Evolutionary conservation across 2,888 invertebrate genomes (phyloP), one percentile per base, ranked within the genome.

Genomic region (Cheilosia pagana): DNA sequence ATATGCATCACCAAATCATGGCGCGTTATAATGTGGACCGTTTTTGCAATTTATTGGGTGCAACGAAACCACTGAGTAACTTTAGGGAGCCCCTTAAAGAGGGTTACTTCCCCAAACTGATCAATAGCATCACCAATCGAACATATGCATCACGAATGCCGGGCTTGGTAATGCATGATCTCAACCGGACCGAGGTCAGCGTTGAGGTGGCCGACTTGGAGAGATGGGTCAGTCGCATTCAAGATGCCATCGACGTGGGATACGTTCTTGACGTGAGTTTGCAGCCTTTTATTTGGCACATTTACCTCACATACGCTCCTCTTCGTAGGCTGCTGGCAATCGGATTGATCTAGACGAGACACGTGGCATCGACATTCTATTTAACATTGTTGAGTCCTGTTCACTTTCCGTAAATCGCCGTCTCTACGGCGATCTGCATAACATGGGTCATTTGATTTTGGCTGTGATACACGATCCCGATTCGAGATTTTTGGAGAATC

Each of bases 391-490:
- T 88, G 97, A 97, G 91, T 93, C 96, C 0, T 94, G 94, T 48
- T 92, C 94, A 55, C 90, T 96, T 31, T 95, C 96, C 25, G 93
- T 94, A 4, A 96, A 96, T 92, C 92, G 92, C 0, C 92, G 92
- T 48, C 93, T 95, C 89, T 96, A 96, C 90, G 97, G 97, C 0
- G 95, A 96, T 90, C 88, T 96, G 53, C 97, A 97, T 91, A 97
- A 97, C 91, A 93, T 95, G 92, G 97, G 96, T 0, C 97, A 97
- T 88, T 94, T 95, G 21, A 92, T 95, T 88, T 94, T 97, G 82
- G 94, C 96, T 0, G 95, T 94, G 89, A 92, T 94, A 6, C 97
- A 97, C 89, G 97, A 97, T 91, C 97, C 97, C 0, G 96, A 96
- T 89, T 93, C 94, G n/a, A 88, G 92, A 0, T 90, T 89, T 50